Percentiles rank a stretch among this genome's conserved stretches.
These are phyloP conservation scores for Holacanthella duospinosa DNA, from an alignment of 2,888 invertebrate species.

Conservation along the genomic window DNA sequence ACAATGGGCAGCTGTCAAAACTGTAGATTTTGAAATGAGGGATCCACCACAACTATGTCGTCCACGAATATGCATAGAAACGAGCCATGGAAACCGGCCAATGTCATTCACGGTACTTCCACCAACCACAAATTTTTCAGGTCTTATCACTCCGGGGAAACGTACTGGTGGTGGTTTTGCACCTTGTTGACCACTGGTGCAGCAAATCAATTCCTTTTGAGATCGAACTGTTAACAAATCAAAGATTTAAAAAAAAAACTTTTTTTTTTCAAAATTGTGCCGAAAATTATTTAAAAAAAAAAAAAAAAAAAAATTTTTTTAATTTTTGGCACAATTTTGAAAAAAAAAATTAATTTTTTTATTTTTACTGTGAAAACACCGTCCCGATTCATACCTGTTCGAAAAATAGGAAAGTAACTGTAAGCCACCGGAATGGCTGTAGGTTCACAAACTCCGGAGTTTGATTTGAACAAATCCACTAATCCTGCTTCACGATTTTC, in stretches of 20 bases:
- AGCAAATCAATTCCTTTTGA: slow-evolving; percentile 8
- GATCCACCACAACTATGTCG: slow-evolving; percentile 39
- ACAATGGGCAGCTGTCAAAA: slow-evolving; percentile 39
- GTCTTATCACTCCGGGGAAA: neutral
- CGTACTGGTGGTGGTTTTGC: neutral
- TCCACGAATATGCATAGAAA: slow-evolving; percentile 8
- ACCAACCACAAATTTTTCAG: slow-evolving; percentile 6
- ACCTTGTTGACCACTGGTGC: neutral
- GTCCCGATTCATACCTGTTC: neutral
- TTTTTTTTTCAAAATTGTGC: too few relatives aligned
- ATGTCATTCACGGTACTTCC: neutral
- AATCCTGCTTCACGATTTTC: neutral
- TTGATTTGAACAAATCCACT: slow-evolving; percentile 1
- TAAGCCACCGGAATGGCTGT: neutral
- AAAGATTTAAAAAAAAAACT: neutral
- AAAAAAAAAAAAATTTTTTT: neutral
- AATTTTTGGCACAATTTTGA: neutral
- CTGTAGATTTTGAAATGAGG: slow-evolving; percentile 31
- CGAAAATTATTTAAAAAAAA: too few relatives aligned
- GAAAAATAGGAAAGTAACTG: neutral
- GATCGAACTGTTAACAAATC: neutral
- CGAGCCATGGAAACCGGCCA: slow-evolving; percentile 4
- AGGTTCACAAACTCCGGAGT: slow-evolving; percentile 5
- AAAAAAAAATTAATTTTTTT: neutral
- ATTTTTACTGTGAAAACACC: too few relatives aligned